Conservation (phyloP, 2,113 vertebrate species). For the Ceuthmochares aereus region DNA sequence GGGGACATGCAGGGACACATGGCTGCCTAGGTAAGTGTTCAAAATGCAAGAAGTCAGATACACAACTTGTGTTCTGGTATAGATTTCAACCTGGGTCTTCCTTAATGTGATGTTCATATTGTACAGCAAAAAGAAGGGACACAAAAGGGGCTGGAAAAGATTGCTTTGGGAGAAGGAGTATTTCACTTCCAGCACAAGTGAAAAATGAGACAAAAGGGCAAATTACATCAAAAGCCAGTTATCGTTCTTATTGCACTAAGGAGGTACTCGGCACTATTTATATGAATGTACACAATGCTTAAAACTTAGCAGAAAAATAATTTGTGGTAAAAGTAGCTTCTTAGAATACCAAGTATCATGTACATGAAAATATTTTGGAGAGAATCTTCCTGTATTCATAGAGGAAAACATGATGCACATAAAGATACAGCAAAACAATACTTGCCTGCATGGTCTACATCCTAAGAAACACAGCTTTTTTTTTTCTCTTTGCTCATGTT, state of each 20-base stretch:
- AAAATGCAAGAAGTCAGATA: not conserved
- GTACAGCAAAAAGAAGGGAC: not conserved
- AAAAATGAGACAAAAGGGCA: not conserved
- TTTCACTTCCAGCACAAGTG: not conserved
- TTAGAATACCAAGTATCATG: not conserved
- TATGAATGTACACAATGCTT: not conserved
- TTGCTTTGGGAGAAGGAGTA: not conserved
- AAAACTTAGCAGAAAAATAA: not conserved
- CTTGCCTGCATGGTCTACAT: not conserved
- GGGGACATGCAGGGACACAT: not conserved
- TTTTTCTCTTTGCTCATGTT: not conserved
- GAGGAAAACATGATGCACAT: not conserved
- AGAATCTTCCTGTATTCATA: not conserved
- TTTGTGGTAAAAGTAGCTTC: not conserved
- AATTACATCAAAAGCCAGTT: not conserved
- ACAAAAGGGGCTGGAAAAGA: not conserved
- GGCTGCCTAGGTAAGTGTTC: conserved; percentile 60
- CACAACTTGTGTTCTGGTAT: not conserved
- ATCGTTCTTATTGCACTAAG: not conserved
- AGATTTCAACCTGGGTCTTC: not conserved
- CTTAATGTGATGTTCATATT: not conserved
- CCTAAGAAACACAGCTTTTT: not conserved
- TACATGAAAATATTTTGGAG: not conserved
- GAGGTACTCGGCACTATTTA: not conserved
- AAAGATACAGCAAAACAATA: not conserved